A percentile compares a stretch with the other conserved stretches of the same genome.
These are phyloP conservation scores for Amblyteles armatorius DNA, from an alignment of 2,888 invertebrate species.

Conservation along the genomic window DNA sequence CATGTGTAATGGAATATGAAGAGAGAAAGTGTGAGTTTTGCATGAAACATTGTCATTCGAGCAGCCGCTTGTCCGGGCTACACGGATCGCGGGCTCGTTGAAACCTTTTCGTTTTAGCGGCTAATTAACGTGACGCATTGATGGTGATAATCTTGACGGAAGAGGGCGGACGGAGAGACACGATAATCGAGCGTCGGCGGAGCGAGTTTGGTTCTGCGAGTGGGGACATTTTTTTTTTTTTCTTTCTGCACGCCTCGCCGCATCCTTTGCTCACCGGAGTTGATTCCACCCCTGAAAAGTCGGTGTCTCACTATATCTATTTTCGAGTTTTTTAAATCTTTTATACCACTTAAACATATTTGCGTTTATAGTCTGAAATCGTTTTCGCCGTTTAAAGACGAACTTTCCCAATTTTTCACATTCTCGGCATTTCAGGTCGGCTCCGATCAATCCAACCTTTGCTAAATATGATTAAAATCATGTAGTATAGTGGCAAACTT, in stretches of 20 bases:
- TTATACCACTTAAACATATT: too few relatives aligned
- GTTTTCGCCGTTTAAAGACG: too few relatives aligned
- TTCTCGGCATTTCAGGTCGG: too few relatives aligned
- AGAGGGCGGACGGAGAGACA: background rate
- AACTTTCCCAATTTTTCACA: too few relatives aligned
- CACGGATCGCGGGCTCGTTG: constrained; percentile 21
- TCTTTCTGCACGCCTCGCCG: constrained; percentile 67
- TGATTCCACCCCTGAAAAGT: constrained; percentile 45
- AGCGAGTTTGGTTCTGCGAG: background rate
- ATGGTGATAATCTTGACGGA: constrained; percentile 71
- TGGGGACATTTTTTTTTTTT: constrained; percentile 73
- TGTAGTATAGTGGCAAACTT: too few relatives aligned
- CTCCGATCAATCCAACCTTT: too few relatives aligned
- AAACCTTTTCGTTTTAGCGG: constrained; percentile 57
- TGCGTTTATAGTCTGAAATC: too few relatives aligned
- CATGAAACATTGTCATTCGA: constrained; percentile 12
- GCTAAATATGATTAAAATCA: too few relatives aligned
- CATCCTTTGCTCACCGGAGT: constrained; percentile 60
- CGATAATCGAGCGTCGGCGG: constrained; percentile 21
- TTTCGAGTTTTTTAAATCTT: too few relatives aligned
- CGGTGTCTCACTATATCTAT: too few relatives aligned
- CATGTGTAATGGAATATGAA: background rate
- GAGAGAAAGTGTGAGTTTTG: constrained; percentile 6
- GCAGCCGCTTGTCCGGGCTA: background rate
- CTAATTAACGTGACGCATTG: constrained; percentile 75